Evolutionary conservation across 37 sponge, comb jelly and placozoan genomes (phyloP).

Genomic region (Aplysina aerophoba): DNA sequence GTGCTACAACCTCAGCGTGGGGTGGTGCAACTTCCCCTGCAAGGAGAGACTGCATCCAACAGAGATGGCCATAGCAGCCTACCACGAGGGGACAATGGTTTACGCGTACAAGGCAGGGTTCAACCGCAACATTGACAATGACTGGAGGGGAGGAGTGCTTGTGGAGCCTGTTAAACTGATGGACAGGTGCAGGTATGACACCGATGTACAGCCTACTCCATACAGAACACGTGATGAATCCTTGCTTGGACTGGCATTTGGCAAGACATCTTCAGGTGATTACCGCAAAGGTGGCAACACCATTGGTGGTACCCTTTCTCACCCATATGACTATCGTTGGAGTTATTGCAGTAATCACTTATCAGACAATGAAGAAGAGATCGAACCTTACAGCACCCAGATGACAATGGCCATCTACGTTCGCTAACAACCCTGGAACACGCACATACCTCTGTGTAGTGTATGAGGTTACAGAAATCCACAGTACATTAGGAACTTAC

Average conservation of each 20-base stretch:
- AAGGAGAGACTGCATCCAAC: not conserved
- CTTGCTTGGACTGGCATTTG: not conserved
- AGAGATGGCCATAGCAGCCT: conserved; percentile 2
- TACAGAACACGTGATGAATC: not conserved
- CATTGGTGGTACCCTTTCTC: not conserved
- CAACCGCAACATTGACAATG: conserved; percentile 5
- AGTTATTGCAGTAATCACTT: not conserved
- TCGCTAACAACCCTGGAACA: not conserved
- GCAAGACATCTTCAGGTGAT: not conserved
- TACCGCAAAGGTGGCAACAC: not conserved
- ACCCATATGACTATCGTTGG: not conserved
- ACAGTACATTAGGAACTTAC: too few relatives aligned
- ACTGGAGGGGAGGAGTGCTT: conserved; percentile 11
- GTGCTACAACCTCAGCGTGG: too few relatives aligned
- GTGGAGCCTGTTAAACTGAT: not conserved
- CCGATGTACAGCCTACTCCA: not conserved
- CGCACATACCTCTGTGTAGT: too few relatives aligned
- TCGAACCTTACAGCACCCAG: not conserved
- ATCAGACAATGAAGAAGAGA: not conserved
- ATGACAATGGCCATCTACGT: conserved; percentile 25
- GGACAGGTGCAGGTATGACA: not conserved
- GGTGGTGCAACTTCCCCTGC: too few relatives aligned
- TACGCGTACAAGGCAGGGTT: conserved; percentile 4
- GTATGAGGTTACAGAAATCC: too few relatives aligned
- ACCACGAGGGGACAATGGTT: conserved; percentile 25